Conservation (phyloP, 2,888 invertebrate species). For the Gisinianus flammeolus region DNA sequence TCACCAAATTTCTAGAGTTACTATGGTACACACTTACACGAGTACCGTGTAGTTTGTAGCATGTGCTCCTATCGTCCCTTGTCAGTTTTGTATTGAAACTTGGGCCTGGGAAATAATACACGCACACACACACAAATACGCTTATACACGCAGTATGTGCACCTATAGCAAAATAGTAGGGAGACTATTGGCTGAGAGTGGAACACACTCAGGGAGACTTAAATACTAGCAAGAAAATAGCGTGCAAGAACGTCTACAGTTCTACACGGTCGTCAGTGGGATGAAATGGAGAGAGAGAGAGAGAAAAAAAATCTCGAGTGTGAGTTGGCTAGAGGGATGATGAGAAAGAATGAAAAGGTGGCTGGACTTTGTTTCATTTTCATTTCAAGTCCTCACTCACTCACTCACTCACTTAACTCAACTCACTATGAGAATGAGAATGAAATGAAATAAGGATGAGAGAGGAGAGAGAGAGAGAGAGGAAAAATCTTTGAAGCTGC, state of each 20-base stretch:
- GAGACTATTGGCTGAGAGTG: no score
- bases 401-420: neutral
- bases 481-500: conserved; percentile 19
- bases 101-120: no score
- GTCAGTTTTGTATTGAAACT: neutral
- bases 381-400: neutral
- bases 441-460: neutral
- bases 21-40: neutral
- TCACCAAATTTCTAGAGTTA: neutral
- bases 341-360: conserved; percentile 34
- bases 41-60: neutral
- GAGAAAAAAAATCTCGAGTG: neutral
- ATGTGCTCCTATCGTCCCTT: neutral
- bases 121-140: no score
- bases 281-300: neutral
- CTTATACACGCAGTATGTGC: no score
- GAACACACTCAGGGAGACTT: no score
- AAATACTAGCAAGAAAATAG: conserved; percentile 16
- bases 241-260: conserved; percentile 1
- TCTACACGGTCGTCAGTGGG: no score
- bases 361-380: conserved; percentile 31
- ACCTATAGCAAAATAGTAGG: no score
- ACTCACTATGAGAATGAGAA: neutral
- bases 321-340: neutral
- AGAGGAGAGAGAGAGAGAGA: neutral